Evolutionary conservation across 2,888 invertebrate species (phyloP).

Genomic region (Ormyrus pomaceus): DNA sequence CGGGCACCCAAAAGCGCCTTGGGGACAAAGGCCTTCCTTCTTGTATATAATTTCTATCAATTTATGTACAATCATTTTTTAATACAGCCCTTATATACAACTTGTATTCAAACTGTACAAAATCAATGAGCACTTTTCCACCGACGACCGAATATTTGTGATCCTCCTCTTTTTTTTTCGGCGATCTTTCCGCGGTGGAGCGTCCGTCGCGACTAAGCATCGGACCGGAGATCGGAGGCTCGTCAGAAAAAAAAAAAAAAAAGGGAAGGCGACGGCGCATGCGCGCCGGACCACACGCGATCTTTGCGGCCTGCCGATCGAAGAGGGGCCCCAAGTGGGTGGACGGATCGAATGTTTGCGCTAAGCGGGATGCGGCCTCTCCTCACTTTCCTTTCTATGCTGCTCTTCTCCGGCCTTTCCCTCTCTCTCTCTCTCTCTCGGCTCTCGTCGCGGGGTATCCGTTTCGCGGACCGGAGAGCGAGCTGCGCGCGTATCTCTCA

Average conservation of each 20-base stretch:
- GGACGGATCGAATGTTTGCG: slow-evolving; percentile 50
- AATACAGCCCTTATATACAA: too few species aligned
- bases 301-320: not conserved
- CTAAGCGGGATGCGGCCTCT: slow-evolving; percentile 40
- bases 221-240: not conserved
- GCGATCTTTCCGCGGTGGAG: too few species aligned
- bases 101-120: too few species aligned
- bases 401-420: slow-evolving; percentile 25
- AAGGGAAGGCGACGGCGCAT: slow-evolving; percentile 8
- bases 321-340: slow-evolving; percentile 33
- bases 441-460: not conserved
- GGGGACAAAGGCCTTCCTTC: too few species aligned
- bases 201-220: too few species aligned
- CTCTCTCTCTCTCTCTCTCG: not conserved
- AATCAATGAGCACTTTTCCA: not conserved
- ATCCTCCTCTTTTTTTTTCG: too few species aligned
- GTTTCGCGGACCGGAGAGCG: slow-evolving; percentile 7
- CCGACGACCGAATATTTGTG: too few species aligned
- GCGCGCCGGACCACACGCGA: slow-evolving; percentile 24
- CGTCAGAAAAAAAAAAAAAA: not conserved
- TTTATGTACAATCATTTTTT: too few species aligned
- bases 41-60: too few species aligned
- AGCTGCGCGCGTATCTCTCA: not conserved
- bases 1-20: too few species aligned
- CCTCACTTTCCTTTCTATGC: slow-evolving; percentile 38